Conservation (phyloP, 92 coral and sea anemone species). For the Umimayanthus chanpuru region DNA sequence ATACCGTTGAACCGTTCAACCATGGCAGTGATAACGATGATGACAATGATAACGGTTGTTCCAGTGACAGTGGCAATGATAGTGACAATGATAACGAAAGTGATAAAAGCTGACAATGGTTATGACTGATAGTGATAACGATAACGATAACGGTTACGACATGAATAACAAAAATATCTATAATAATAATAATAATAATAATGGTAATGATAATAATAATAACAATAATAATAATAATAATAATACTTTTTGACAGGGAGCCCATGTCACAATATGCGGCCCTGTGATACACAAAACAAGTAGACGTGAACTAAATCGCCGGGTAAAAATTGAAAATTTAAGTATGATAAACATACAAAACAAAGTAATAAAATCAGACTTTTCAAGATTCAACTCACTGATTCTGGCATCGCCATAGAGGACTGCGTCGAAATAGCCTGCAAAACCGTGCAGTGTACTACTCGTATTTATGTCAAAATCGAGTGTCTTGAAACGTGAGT, state of each 20-base stretch:
- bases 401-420: constrained; percentile 79
- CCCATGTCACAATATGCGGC: too few relatives aligned
- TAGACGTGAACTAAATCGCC: too few relatives aligned
- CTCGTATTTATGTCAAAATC: constrained; percentile 78
- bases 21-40: neutral
- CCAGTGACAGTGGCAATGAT: neutral
- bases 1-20: too few relatives aligned
- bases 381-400: constrained; percentile 58
- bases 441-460: constrained; percentile 86
- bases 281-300: too few relatives aligned
- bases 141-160: neutral
- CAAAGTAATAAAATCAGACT: neutral
- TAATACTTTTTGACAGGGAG: neutral
- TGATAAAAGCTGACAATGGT: neutral
- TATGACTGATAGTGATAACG: neutral
- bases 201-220: neutral
- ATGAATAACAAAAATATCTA: too few relatives aligned
- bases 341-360: too few relatives aligned
- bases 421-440: constrained; percentile 91
- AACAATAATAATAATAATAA: neutral
- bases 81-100: too few relatives aligned
- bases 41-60: neutral
- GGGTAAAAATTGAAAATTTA: too few relatives aligned
- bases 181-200: neutral
- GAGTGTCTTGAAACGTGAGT: constrained; percentile 82